Base-by-base conservation (phyloP, 2,797 vertebrate species). In the Tachyglossus aculeatus region DNA sequence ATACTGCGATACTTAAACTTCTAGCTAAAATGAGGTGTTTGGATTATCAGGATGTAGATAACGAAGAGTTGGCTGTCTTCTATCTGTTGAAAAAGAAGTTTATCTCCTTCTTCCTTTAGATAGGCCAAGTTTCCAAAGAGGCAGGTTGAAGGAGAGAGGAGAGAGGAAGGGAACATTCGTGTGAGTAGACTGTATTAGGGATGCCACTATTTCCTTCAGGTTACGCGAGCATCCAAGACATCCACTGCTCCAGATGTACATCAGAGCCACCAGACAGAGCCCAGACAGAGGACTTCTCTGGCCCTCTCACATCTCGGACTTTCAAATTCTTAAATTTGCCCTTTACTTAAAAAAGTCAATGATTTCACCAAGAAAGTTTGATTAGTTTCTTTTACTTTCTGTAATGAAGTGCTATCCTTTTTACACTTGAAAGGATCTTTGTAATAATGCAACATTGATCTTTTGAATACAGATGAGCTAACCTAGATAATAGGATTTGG, bases 361-460 rank as follows among this genome's bases (percentile, higher is more conserved):
- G 92, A 93, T 93, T 94, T 93, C 89, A 86, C 92, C 91, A 91
- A 92, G 91, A 91, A 94, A 94, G 93, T 94, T 94, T 94, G 93
- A 93, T 93, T 94, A 93, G 91, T 92, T 94, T 94, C 93, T 94
- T 94, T 93, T 93, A 94, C 92, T 95, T 92, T 94, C 91, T 91
- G 90, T 93, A 94, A 95, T 93, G 91, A 94, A 94, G 91, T 93
- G 93, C 92, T 92, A 94, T 93, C 92, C 92, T 92, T 94, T 93
- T 93, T 94, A 94, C 93, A 93, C 92, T 94, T 94, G 93, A 94
- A 94, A 93, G 92, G 90, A 92, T 93, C 92, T 93, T 93, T 92
- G 93, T 93, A 95, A 95, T 93, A 94, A 95, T 92, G 92, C 92
- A 93, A 92, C 93, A 93, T 90, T 93, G 94, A 94, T 94, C 93